phyloP scores from a whole-genome alignment of 2,888 invertebrate genomes.

The Drosophila hamatofila region DNA sequence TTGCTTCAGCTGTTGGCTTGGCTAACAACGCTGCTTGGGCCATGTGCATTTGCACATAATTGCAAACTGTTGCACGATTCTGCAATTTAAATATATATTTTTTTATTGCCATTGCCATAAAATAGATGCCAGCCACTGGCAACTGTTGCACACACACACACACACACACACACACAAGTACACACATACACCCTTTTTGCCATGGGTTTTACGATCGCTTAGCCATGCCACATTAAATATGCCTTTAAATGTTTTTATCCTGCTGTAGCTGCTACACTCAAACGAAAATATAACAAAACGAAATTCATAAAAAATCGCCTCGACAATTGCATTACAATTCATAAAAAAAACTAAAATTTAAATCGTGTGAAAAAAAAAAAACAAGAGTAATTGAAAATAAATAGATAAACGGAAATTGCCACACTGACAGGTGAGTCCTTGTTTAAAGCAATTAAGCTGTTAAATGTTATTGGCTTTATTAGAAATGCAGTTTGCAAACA shows the following conservation, averaged over 20 bases:
- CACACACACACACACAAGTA: constrained; percentile 22
- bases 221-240: constrained; percentile 71
- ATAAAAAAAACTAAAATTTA: constrained; percentile 11
- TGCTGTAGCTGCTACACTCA: constrained; percentile 33
- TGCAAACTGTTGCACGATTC: constrained; percentile 77
- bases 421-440: constrained; percentile 28
- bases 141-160: constrained; percentile 63
- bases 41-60: constrained; percentile 69
- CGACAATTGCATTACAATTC: constrained; percentile 22
- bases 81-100: constrained; percentile 59
- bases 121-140: constrained; percentile 56
- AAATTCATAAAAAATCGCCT: constrained; percentile 13
- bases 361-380: constrained; percentile 12
- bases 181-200: too few relatives aligned
- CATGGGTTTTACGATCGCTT: constrained; percentile 71
- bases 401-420: background rate
- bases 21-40: constrained; percentile 3
- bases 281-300: background rate
- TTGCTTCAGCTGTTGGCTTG: background rate
- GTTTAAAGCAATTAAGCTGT: background rate
- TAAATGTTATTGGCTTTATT: constrained; percentile 10
- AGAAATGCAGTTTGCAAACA: constrained; percentile 9
- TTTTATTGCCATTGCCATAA: constrained; percentile 53
- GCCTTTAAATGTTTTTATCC: constrained; percentile 57
- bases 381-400: background rate